Evolutionary conservation across 2,888 invertebrate species (phyloP), one percentile per base, ranked within the genome.

Genomic region (Cylindroiulus punctatus): DNA sequence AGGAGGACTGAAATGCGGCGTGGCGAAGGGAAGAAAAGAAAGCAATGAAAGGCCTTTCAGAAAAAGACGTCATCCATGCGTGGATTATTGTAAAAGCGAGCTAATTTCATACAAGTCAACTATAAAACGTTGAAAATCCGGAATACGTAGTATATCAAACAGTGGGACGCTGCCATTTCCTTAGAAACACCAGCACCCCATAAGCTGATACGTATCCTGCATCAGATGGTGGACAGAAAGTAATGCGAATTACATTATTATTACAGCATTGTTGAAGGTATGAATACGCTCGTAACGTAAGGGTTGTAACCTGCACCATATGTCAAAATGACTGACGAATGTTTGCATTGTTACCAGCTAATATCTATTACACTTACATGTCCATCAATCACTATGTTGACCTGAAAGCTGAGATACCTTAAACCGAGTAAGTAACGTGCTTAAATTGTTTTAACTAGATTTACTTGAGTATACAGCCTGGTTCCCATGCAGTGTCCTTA

Each of bases 91-190:
- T 65, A 65, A 65, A 65, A 65, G 65, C 26, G 26, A 26, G 19
- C 65, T 65, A 65, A 65, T 65, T 65, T 65, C 65, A 65, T 65
- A 65, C 5, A 26, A 65, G 65, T 65, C 65, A 65, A 65, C 65
- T 65, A 65, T 26, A 52, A 65, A 65, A 65, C 65, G 65, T 10
- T 65, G 65, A 26, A 65, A 65, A 65, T 65, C 65, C 65, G 65
- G 65, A 65, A 19, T 65, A 26, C 65, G 8, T 65, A 65, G 65
- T 65, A 65, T 65, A 65, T 65, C 65, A 65, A 65, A 65, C 65
- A 65, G 65, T 65, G 65, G 65, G 65, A 65, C 65, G 65, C 65
- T 65, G 65, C 65, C 65, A 65, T 65, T 26, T 65, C 26, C 65
- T 0, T 65, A 4, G 1, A 65, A 65, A 14, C 57, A 57, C 14